Evolutionary conservation across 2,888 invertebrate genomes (phyloP), one percentile per base, ranked within the genome.

Genomic region (Pegoplata infirma): DNA sequence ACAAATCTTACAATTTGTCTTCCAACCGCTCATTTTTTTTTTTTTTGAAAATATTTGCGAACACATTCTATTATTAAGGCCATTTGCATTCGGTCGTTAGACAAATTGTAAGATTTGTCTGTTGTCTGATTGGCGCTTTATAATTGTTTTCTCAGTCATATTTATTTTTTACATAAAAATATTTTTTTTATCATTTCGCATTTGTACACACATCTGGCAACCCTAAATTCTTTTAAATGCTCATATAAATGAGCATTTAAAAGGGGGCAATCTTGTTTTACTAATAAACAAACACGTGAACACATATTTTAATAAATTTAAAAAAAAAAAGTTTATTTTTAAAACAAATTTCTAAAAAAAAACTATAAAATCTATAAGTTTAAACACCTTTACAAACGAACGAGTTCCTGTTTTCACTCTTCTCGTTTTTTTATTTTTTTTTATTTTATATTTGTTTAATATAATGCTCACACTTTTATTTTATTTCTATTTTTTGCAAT

Each of bases 401-500:
- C 32, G 8, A 12, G 32, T 32, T 40, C 14, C 36, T 40, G n/a
- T 40, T n/a, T n/a, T 5, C 36, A 4, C n/a, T 12, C 5, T 36
- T 51, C 8, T 23, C 7, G 12, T 16, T 23, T 8, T 10, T 36
- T 10, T 36, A 4, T 40, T 25, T 25, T 16, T 25, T 14, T 46
- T 46, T 46, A 36, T 17, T n/a, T n/a, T n/a, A n/a, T n/a, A n/a
- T n/a, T n/a, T n/a, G 17, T 19, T 25, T 14, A n/a, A 21, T 49
- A n/a, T 21, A 6, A 21, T n/a, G 46, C 55, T 56, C 46, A 67
- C 66, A 67, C 46, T 28, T 67, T 67, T 56, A 19, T 56, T 68
- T 21, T 66, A n/a, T n/a, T n/a, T n/a, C n/a, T n/a, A n/a, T 66
- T 53, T 6, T 56, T 68, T 68, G 67, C 67, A 67, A 36, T 47